Percentiles rank a stretch among this genome's conserved stretches.
These are phyloP conservation scores for Enteromius afrohamiltoni DNA, from an alignment of 2,797 vertebrate species.

Conservation along the genomic window DNA sequence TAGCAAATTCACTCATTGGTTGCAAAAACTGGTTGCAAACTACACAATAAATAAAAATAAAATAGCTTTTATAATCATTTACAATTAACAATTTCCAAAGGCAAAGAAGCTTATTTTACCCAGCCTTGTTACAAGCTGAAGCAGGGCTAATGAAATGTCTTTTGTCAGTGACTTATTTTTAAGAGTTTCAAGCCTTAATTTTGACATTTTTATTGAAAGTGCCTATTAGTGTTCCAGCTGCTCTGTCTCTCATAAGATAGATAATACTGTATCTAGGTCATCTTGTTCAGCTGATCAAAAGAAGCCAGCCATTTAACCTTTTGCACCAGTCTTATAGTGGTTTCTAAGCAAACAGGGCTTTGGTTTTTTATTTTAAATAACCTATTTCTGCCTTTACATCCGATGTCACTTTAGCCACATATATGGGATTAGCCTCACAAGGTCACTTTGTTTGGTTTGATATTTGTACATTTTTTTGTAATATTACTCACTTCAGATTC, in stretches of 20 bases:
- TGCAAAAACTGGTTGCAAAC: not conserved
- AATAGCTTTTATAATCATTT: not conserved
- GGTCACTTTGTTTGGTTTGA: conserved; percentile 12
- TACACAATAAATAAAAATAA: not conserved
- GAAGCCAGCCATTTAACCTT: conserved; percentile 59
- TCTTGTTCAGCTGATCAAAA: conserved; percentile 76
- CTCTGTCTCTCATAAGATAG: conserved; percentile 62
- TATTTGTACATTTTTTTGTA: not conserved
- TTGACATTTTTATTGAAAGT: conserved; percentile 13
- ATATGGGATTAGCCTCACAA: not conserved
- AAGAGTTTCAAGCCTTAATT: not conserved
- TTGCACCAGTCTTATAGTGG: conserved; percentile 57
- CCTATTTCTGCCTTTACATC: not conserved
- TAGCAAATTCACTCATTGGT: not conserved
- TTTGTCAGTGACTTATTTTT: not conserved
- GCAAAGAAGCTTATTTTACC: not conserved
- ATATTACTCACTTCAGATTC: not conserved
- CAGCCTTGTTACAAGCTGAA: not conserved
- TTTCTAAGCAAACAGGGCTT: conserved; percentile 61
- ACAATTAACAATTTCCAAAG: not conserved
- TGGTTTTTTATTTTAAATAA: conserved; percentile 11
- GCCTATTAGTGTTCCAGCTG: conserved; percentile 62
- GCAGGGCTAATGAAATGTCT: not conserved
- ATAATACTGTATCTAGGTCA: conserved; percentile 71
- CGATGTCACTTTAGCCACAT: not conserved